A percentile compares a stretch with the other conserved stretches of the same genome.
These are phyloP conservation scores for Ochotona princeps DNA, from an alignment of 2,113 vertebrate species.

Conservation along the genomic window DNA sequence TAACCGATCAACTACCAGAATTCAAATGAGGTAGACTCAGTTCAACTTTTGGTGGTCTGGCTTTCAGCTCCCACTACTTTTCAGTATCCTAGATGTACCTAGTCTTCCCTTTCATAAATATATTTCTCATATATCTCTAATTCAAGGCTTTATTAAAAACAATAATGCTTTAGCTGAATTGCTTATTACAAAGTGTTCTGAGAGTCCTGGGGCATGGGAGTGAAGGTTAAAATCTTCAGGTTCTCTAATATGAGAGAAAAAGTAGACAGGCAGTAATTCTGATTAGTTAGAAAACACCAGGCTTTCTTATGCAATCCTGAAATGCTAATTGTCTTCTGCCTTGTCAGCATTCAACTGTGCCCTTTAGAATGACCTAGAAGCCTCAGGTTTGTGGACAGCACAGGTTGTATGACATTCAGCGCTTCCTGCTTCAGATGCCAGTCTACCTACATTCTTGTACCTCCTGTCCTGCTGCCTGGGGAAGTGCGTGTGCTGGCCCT, in stretches of 20 bases:
- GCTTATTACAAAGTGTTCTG: slow-evolving; percentile 58
- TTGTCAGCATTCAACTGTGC: slow-evolving; percentile 61
- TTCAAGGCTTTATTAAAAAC: slow-evolving; percentile 75
- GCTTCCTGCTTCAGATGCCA: slow-evolving; percentile 47
- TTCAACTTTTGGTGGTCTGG: slow-evolving; percentile 48
- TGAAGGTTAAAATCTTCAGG: slow-evolving; percentile 6
- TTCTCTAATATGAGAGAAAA: slow-evolving; percentile 40
- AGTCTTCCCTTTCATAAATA: slow-evolving; percentile 74
- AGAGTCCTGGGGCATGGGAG: slow-evolving; percentile 30
- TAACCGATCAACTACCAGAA: slow-evolving; percentile 63
- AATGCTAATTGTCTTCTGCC: slow-evolving; percentile 40
- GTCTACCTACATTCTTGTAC: slow-evolving; percentile 60
- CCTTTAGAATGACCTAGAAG: slow-evolving; percentile 42
- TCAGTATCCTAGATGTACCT: slow-evolving; percentile 54
- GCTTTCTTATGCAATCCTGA: slow-evolving; percentile 9
- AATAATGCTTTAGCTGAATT: slow-evolving; percentile 53
- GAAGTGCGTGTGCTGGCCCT: slow-evolving; percentile 17
- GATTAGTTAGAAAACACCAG: slow-evolving; percentile 54
- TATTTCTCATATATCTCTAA: slow-evolving; percentile 74
- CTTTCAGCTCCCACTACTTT: slow-evolving; percentile 51
- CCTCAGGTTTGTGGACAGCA: slow-evolving; percentile 64
- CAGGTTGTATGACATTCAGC: slow-evolving; percentile 31
- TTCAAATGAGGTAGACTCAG: slow-evolving; percentile 47
- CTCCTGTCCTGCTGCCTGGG: slow-evolving; percentile 59
- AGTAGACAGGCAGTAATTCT: slow-evolving; percentile 46